phyloP scores from a whole-genome alignment of 2,888 invertebrate genomes.

The Polydrusus tereticollis region DNA sequence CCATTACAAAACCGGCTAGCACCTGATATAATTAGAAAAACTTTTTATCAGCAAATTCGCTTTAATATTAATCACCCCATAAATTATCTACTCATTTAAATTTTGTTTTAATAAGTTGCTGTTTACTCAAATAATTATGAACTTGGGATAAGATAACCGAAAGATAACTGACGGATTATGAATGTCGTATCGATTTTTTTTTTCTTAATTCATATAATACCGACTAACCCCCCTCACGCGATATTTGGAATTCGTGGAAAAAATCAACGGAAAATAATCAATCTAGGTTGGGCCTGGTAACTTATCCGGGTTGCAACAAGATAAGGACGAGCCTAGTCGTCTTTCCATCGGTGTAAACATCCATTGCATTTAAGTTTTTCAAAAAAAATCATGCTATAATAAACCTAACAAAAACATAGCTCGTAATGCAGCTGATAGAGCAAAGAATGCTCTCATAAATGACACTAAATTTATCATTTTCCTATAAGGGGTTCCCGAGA shows the following conservation, averaged over 20 bases:
- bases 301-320: no score
- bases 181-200: conserved; percentile 18
- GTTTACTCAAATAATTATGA: conserved; percentile 17
- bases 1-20: background rate
- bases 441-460: no score
- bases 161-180: conserved; percentile 29
- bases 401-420: no score
- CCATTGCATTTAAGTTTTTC: no score
- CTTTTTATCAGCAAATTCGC: conserved; percentile 1
- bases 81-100: conserved; percentile 12
- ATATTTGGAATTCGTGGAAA: background rate
- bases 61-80: background rate
- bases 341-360: no score
- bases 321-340: no score
- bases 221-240: background rate
- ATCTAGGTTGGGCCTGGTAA: background rate
- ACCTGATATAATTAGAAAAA: background rate
- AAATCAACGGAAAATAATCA: background rate
- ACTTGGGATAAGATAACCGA: conserved; percentile 27
- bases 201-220: no score
- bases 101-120: conserved; percentile 20
- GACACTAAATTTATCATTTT: no score
- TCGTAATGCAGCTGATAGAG: no score
- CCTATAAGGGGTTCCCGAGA: no score
- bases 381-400: no score